Base-by-base conservation (phyloP, 2,113 vertebrate species). In the Apistogramma diplotaenia region DNA sequence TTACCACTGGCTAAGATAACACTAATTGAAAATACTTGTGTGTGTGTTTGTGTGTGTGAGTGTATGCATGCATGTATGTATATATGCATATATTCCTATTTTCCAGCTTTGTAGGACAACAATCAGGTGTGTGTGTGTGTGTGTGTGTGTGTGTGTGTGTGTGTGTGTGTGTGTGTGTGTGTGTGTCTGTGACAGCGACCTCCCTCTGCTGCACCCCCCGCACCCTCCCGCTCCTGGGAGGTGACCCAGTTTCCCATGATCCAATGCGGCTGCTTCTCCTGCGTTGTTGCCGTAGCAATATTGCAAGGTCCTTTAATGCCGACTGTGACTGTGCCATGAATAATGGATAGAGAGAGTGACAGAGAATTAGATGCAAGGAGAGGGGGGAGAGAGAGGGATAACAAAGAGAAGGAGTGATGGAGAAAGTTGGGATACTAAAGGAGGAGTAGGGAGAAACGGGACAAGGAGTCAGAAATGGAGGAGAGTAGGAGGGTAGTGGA, bases 231-330 rank as follows among this genome's bases (percentile, higher is more conserved):
- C 95, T 94, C 92, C 81, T 92, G 94, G 94, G 94, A 95, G 87
- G 90, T 93, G 94, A 94, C 95, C 95, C 94, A 95, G 86, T 94
- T 95, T 95, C 94, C 93, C 94, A 94, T 86, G 91, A 95, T 93
- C 90, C 93, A 91, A 46, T 87, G 89, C 91, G 89, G 89, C 85
- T 81, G 86, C 89, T 84, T 87, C 87, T 84, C 76, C 87, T 81
- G 86, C 58, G 81, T 85, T 79, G 89, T 91, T 92, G 91, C 91
- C 79, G 89, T 91, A 92, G 90, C 83, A 23, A 92, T 92, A 82
- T 86, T 87, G 89, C 71, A 56, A 70, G 84, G 85, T 77, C 85
- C 87, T 93, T 86, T 90, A 91, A 91, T 90, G 88, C 89, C 78
- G 88, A 84, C 77, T 92, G 92, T 91, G 92, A 93, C 89, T 89